Evolutionary conservation across 2,888 invertebrate species (phyloP).

Genomic region (Anaspis maculata): DNA sequence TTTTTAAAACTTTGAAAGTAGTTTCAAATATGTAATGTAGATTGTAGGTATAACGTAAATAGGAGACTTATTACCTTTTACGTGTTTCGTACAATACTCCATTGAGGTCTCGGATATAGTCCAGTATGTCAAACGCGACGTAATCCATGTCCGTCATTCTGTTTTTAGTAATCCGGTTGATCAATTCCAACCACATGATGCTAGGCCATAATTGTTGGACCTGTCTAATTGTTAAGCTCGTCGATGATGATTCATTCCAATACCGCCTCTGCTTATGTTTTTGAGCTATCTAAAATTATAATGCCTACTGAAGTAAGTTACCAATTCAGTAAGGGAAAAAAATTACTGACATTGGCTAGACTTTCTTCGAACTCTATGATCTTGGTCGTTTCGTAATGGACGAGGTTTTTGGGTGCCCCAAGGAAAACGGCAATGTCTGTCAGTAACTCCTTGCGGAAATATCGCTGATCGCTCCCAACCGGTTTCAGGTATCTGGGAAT

Average conservation of each 20-base stretch:
- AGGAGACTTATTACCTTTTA: slow-evolving; percentile 13
- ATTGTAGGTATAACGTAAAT: too few relatives aligned
- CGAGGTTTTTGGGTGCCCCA: slow-evolving; percentile 6
- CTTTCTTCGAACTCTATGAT: slow-evolving; percentile 7
- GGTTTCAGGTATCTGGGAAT: slow-evolving; percentile 8
- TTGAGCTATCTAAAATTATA: slow-evolving; percentile 4
- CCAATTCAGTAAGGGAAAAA: too few relatives aligned
- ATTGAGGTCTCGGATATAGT: slow-evolving; percentile 10
- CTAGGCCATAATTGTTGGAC: slow-evolving; percentile 7
- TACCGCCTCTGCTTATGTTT: slow-evolving; percentile 2
- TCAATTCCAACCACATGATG: slow-evolving; percentile 10
- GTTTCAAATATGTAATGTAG: too few relatives aligned
- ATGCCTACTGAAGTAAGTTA: too few relatives aligned
- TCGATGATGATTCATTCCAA: neutral
- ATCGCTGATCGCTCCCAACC: slow-evolving; percentile 2
- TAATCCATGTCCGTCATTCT: slow-evolving; percentile 6
- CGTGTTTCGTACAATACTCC: slow-evolving; percentile 8
- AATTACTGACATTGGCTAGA: too few relatives aligned
- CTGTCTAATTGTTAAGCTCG: slow-evolving; percentile 7
- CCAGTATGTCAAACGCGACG: slow-evolving; percentile 8
- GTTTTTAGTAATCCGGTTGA: slow-evolving; percentile 8
- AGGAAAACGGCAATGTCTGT: slow-evolving; percentile 8
- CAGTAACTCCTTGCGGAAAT: slow-evolving; percentile 5
- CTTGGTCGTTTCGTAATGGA: slow-evolving; percentile 5
- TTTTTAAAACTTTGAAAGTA: slow-evolving; percentile 1